These are phyloP conservation scores for Lytechinus pictus DNA, from an alignment of 35 echinoderm and acorn worm genomes.

Conservation along the genomic window DNA sequence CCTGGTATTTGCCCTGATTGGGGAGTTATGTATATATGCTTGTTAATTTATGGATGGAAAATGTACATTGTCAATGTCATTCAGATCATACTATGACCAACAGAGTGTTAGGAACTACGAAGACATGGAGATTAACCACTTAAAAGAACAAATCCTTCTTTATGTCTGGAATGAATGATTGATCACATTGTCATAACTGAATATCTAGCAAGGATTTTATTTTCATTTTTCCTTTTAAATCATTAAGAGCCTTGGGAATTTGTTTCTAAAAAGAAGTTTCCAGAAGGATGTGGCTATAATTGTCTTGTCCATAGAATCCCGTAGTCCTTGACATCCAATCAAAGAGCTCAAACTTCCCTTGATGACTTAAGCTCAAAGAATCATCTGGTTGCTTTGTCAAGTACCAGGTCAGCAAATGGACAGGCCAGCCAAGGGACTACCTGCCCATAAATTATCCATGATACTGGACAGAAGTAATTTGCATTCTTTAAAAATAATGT, in stretches of 20 bases:
- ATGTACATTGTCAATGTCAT: not conserved
- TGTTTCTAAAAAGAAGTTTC: not conserved
- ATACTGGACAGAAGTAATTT: not conserved
- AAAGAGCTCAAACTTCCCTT: not conserved
- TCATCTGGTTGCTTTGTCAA: not conserved
- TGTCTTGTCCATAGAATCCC: slow-evolving; percentile 12
- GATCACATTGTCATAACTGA: not conserved
- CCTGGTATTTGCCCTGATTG: too few species aligned
- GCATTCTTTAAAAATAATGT: not conserved
- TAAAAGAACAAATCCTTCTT: not conserved
- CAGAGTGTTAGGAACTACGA: not conserved
- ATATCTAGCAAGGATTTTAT: not conserved
- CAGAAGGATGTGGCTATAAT: slow-evolving; percentile 18
- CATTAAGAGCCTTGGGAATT: not conserved
- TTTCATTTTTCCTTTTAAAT: not conserved
- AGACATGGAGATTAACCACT: not conserved
- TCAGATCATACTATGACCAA: not conserved
- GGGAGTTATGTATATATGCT: too few species aligned
- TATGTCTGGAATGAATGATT: not conserved
- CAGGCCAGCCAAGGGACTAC: not conserved
- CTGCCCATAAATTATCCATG: not conserved
- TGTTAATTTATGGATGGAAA: not conserved
- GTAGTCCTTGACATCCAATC: slow-evolving; percentile 42
- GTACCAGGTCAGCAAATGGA: not conserved
- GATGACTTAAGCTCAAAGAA: not conserved